These are phyloP conservation scores for Lepidurus arcticus DNA, from an alignment of 1,140 invertebrate genomes.

Conservation along the genomic window DNA sequence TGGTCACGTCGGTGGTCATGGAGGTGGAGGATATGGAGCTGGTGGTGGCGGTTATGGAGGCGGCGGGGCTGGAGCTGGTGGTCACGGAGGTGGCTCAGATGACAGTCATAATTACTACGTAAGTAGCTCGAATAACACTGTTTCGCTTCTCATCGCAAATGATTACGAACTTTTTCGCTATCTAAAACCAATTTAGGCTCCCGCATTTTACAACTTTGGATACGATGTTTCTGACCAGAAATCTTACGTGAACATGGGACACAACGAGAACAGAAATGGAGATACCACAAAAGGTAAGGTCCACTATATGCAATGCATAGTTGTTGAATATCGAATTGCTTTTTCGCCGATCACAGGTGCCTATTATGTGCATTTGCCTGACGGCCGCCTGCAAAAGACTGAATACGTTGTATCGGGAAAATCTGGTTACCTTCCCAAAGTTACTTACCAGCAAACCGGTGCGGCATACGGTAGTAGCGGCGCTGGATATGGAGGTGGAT, in stretches of 20 bases:
- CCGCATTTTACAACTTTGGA: slow-evolving; percentile 37
- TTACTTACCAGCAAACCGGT: slow-evolving; percentile 35
- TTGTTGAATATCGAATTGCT: background rate
- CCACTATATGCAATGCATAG: background rate
- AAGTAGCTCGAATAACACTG: background rate
- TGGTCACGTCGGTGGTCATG: no score
- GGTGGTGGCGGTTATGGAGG: no score
- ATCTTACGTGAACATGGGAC: slow-evolving; percentile 36
- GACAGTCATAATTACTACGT: background rate
- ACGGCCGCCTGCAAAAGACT: slow-evolving; percentile 38
- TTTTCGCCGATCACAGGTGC: background rate
- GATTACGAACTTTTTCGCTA: background rate
- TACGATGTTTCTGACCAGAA: slow-evolving; percentile 39
- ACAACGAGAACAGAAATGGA: slow-evolving; percentile 39
- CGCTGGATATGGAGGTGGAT: background rate
- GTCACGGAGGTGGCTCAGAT: background rate
- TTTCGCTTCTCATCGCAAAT: background rate
- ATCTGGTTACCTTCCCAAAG: slow-evolving; percentile 37
- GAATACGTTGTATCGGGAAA: slow-evolving; percentile 37
- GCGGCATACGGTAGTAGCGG: background rate
- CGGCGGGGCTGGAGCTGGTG: no score
- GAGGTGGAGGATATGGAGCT: no score
- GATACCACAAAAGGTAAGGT: slow-evolving; percentile 36
- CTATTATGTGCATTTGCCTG: slow-evolving; percentile 39
- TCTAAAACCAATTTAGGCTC: slow-evolving; percentile 1